Conservation (phyloP, 2,797 vertebrate genomes). For the Lagodon rhomboides region DNA sequence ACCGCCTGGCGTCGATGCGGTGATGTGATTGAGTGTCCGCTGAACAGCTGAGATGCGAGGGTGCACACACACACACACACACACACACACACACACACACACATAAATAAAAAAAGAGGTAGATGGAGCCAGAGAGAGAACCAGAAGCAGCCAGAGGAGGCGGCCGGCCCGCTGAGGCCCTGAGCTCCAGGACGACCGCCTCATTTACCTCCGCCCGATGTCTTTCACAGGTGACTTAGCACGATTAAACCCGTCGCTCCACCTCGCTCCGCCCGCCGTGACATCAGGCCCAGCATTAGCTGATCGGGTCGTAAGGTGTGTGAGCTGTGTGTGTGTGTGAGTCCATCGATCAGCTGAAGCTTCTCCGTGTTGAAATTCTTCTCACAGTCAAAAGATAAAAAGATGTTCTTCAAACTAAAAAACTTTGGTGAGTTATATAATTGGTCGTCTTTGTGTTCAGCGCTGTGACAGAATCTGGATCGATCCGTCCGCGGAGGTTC, state of each 20-base stretch:
- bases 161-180: slow-evolving; percentile 14
- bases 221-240: slow-evolving; percentile 76
- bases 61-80: slow-evolving; percentile 10
- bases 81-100: slow-evolving; percentile 19
- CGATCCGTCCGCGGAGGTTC: no score
- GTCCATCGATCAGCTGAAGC: not conserved
- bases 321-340: not conserved
- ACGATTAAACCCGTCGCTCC: slow-evolving; percentile 60
- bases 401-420: not conserved
- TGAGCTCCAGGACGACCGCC: slow-evolving; percentile 65
- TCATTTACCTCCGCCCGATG: slow-evolving; percentile 65
- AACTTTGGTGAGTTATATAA: not conserved
- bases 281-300: slow-evolving; percentile 44
- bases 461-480: no score
- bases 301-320: slow-evolving; percentile 26
- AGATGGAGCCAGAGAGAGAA: slow-evolving; percentile 14
- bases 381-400: not conserved
- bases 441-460: no score
- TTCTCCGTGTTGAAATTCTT: not conserved
- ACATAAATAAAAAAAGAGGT: not conserved
- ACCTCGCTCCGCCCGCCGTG: slow-evolving; percentile 42
- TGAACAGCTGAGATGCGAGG: slow-evolving; percentile 21
- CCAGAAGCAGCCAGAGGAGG: not conserved
- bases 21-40: slow-evolving; percentile 39
- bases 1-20: slow-evolving; percentile 44